A percentile compares a stretch with the other conserved stretches of the same genome.
Conservation (phyloP, 2,888 invertebrate species). For the Cantharis nigra region DNA sequence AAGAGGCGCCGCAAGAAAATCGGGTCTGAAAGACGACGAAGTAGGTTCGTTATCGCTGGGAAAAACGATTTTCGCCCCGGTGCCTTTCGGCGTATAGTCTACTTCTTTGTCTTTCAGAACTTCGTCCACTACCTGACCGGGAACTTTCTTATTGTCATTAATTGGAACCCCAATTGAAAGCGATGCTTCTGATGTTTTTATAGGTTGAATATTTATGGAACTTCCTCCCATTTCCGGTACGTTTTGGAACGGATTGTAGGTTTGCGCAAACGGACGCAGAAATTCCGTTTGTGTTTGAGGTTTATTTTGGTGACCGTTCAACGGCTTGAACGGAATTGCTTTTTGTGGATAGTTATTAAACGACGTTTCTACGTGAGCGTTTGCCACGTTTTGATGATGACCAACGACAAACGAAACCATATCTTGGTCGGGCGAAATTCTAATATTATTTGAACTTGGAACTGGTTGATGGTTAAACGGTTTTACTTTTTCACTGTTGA, state of each 20-base stretch:
- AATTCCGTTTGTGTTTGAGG: slow-evolving; percentile 37
- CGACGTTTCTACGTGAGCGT: slow-evolving; percentile 54
- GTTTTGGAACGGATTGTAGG: slow-evolving; percentile 1
- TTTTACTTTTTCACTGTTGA: slow-evolving; percentile 52
- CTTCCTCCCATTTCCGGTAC: slow-evolving; percentile 39
- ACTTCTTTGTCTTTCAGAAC: slow-evolving; percentile 43
- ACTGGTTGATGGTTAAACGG: slow-evolving; percentile 49
- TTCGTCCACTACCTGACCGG: slow-evolving; percentile 54
- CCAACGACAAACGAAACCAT: slow-evolving; percentile 69
- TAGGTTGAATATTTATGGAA: slow-evolving; percentile 51
- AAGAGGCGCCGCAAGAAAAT: slow-evolving; percentile 27
- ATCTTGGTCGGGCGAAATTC: slow-evolving; percentile 66
- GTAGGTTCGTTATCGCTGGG: slow-evolving; percentile 45
- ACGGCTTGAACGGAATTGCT: slow-evolving; percentile 50
- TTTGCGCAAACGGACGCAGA: slow-evolving; percentile 12
- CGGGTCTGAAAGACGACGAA: slow-evolving; percentile 20
- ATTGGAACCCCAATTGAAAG: slow-evolving; percentile 53
- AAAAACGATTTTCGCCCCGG: slow-evolving; percentile 49
- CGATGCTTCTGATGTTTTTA: slow-evolving; percentile 52
- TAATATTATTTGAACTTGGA: slow-evolving; percentile 67
- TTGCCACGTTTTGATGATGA: slow-evolving; percentile 64
- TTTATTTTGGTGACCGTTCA: slow-evolving; percentile 25
- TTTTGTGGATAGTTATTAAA: slow-evolving; percentile 59
- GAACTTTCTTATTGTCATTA: slow-evolving; percentile 45
- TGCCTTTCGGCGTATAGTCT: slow-evolving; percentile 41